Base-by-base conservation (phyloP, 1,140 invertebrate species). In the Pristionchus pacificus region DNA sequence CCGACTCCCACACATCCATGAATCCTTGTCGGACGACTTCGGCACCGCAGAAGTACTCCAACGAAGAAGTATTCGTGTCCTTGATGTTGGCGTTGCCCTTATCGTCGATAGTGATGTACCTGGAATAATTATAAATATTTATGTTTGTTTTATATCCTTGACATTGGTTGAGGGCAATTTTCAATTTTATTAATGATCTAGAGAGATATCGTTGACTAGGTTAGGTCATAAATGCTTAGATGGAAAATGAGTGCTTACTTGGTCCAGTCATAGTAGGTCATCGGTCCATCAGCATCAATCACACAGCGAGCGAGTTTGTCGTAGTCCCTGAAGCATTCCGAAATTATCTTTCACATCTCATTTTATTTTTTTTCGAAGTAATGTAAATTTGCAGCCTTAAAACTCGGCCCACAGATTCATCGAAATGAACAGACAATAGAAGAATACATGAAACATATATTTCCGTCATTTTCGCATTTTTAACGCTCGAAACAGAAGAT, bases 11-110 rank as follows among this genome's bases (percentile, higher is more conserved):
- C 3, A 75, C 74, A 49, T 74, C 70, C 19, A 64, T 15, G 67
- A 75, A 75, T 58, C 74, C 74, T 65, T 74, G 71, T 57, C 68
- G 58, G 3, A 76, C 73, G 14, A 75, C 70, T 19, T 69, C 32
- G 13, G 29, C n/a, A 28, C 70, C 74, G 62, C 74, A 75, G n/a
- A 64, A 28, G 28, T 28, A 60, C 31, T 58, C 66, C 10, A 73
- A 30, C 15, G 62, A 59, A 24, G n/a, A 28, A 55, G 38, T 49
- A 49, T 73, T 66, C 29, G 60, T 63, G 27, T 49, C 19, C 19
- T 74, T 75, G 25, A 71, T 65, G n/a, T 28, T 69, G 14, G 67
- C 71, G 24, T 69, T 75, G 61, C 74, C 74, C 58, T 62, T 55
- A 15, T 49, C 58, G 49, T 72, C 70, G 6, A 75, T 62, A 6